phyloP scores from a whole-genome alignment of 2,888 invertebrate genomes.

The Stenchaetothrips biformis region DNA sequence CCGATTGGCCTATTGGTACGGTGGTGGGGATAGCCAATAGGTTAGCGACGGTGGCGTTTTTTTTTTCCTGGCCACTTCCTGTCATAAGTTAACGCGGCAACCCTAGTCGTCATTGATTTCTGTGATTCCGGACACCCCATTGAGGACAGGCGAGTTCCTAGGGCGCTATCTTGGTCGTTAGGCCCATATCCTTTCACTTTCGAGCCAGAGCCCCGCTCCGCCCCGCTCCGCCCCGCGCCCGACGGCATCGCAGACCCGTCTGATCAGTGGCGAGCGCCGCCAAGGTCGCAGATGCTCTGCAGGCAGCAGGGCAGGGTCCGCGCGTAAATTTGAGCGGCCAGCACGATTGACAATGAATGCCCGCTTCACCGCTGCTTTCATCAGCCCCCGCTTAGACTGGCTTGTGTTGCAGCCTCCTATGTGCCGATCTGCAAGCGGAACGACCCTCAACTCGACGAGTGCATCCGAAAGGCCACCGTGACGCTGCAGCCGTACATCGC shows the following conservation, averaged over 20 bases:
- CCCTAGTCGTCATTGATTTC: too few relatives aligned
- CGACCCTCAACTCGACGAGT: conserved; percentile 58
- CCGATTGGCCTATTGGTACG: too few relatives aligned
- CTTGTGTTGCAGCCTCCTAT: conserved; percentile 52
- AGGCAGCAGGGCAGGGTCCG: conserved; percentile 1
- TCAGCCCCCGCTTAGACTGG: not conserved
- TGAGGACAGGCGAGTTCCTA: too few relatives aligned
- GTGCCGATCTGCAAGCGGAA: conserved; percentile 60
- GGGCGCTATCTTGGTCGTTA: not conserved
- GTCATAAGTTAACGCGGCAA: too few relatives aligned
- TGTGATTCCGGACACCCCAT: too few relatives aligned
- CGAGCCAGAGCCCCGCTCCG: not conserved
- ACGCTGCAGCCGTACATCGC: conserved; percentile 55
- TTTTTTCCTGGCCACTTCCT: too few relatives aligned
- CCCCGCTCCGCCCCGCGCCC: not conserved
- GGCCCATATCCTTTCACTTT: not conserved
- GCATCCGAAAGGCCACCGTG: conserved; percentile 59
- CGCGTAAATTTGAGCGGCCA: not conserved
- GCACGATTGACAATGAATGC: too few relatives aligned
- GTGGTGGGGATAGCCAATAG: too few relatives aligned
- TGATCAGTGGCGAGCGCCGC: not conserved
- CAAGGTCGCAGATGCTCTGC: not conserved
- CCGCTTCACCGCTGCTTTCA: not conserved
- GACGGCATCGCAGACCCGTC: not conserved
- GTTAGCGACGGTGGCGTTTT: too few relatives aligned